phyloP scores from a whole-genome alignment of 2,797 vertebrate genomes.

The Pampus argenteus region DNA sequence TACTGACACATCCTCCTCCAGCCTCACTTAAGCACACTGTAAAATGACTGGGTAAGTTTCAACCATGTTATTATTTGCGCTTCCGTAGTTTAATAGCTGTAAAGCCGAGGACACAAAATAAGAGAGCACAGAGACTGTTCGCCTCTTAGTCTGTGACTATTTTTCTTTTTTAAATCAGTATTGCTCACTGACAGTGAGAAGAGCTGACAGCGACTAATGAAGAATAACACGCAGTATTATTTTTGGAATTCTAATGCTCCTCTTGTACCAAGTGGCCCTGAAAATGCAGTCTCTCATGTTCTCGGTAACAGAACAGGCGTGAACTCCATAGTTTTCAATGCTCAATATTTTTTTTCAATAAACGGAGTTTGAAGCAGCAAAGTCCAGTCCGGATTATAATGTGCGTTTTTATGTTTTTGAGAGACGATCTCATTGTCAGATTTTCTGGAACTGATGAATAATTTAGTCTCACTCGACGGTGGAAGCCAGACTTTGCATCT shows the following conservation, averaged over 20 bases:
- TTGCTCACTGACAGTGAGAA: conserved; percentile 54
- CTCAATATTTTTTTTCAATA: conserved; percentile 12
- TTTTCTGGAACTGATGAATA: conserved; percentile 66
- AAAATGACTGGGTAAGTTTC: conserved; percentile 60
- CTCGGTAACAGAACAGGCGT: conserved; percentile 18
- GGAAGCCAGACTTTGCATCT: conserved; percentile 54
- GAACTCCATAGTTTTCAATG: conserved; percentile 25
- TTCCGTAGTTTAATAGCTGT: conserved; percentile 46
- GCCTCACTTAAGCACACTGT: conserved; percentile 61
- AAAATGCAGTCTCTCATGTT: conserved; percentile 21
- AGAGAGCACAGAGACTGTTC: conserved; percentile 28
- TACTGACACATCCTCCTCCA: conserved; percentile 57
- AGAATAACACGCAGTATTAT: conserved; percentile 53
- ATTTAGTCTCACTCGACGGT: conserved; percentile 51
- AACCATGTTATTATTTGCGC: conserved; percentile 54
- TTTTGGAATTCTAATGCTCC: conserved; percentile 59
- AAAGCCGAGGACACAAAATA: conserved; percentile 45
- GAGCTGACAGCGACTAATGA: conserved; percentile 62
- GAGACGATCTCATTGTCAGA: conserved; percentile 37
- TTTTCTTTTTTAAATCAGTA: conserved; percentile 32
- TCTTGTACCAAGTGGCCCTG: conserved; percentile 41
- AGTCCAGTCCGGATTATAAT: conserved; percentile 23
- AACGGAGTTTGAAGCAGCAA: conserved; percentile 27
- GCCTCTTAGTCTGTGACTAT: conserved; percentile 2
- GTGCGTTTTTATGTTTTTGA: conserved; percentile 39